A percentile compares a stretch with the other conserved stretches of the same genome.
Evolutionary conservation across 2,797 vertebrate species (phyloP).

Genomic region (Remorina albescens): DNA sequence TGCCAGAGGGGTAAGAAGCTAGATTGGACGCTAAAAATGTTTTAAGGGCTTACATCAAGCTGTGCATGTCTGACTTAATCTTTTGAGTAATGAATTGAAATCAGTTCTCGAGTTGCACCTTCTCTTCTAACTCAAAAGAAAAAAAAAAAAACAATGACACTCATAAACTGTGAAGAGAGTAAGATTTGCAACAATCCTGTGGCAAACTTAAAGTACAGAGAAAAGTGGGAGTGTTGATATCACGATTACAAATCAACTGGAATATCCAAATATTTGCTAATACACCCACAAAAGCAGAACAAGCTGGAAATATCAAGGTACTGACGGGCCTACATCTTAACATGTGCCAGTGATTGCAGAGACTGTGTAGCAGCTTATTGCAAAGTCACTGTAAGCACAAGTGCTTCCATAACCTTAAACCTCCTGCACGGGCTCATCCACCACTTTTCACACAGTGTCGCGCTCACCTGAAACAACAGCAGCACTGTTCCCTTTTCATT

Average conservation of each 20-base stretch:
- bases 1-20: conserved; percentile 31
- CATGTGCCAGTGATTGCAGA: neutral
- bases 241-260: neutral
- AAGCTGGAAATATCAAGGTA: neutral
- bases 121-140: neutral
- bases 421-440: neutral
- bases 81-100: conserved; percentile 52
- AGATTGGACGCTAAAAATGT: conserved; percentile 22
- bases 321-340: neutral
- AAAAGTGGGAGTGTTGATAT: neutral
- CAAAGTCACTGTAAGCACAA: conserved; percentile 4
- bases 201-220: neutral
- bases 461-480: neutral
- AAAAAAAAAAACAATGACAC: neutral
- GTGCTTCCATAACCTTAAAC: neutral
- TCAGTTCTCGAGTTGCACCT: conserved; percentile 32
- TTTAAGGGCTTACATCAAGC: conserved; percentile 23
- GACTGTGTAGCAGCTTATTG: neutral
- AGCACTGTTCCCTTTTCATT: conserved; percentile 17
- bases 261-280: conserved; percentile 5
- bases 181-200: neutral
- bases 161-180: neutral
- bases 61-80: conserved; percentile 13
- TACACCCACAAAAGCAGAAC: neutral
- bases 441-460: neutral